Evolutionary conservation across 2,113 vertebrate genomes (phyloP).

Genomic region (Camelus bactrianus): DNA sequence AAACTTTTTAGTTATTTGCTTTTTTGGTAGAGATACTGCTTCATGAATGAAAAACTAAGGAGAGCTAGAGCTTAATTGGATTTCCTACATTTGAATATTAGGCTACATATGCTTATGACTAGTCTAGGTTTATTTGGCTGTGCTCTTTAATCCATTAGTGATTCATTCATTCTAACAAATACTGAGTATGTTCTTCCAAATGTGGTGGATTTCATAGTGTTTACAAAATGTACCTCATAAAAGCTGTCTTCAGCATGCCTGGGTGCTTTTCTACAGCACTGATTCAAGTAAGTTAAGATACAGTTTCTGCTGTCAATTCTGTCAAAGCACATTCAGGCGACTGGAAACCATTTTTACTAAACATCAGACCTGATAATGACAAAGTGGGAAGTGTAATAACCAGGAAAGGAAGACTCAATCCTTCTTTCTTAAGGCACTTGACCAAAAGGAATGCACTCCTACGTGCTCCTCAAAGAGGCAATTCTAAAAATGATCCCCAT

Average conservation of each 20-base stretch:
- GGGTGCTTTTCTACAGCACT: conserved; percentile 74
- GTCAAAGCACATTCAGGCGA: conserved; percentile 65
- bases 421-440: conserved; percentile 53
- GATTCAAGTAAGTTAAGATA: conserved; percentile 72
- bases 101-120: conserved; percentile 83
- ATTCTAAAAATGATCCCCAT: conserved; percentile 23
- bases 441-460: conserved; percentile 2
- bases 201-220: conserved; percentile 79
- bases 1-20: conserved; percentile 91
- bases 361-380: conserved; percentile 65
- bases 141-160: conserved; percentile 83
- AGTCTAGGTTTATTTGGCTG: conserved; percentile 86
- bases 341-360: conserved; percentile 70
- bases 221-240: conserved; percentile 81
- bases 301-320: conserved; percentile 58
- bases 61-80: conserved; percentile 82
- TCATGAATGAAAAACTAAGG: conserved; percentile 89
- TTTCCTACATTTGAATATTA: conserved; percentile 88
- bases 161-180: conserved; percentile 87
- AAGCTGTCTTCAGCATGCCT: conserved; percentile 75
- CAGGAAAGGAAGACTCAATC: conserved; percentile 49
- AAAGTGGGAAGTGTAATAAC: conserved; percentile 46
- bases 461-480: background rate
- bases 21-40: conserved; percentile 84
- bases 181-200: conserved; percentile 81